A percentile compares a stretch with the other conserved stretches of the same genome.
Conservation (phyloP, 2,797 vertebrate species). For the Onychomys arenicola region DNA sequence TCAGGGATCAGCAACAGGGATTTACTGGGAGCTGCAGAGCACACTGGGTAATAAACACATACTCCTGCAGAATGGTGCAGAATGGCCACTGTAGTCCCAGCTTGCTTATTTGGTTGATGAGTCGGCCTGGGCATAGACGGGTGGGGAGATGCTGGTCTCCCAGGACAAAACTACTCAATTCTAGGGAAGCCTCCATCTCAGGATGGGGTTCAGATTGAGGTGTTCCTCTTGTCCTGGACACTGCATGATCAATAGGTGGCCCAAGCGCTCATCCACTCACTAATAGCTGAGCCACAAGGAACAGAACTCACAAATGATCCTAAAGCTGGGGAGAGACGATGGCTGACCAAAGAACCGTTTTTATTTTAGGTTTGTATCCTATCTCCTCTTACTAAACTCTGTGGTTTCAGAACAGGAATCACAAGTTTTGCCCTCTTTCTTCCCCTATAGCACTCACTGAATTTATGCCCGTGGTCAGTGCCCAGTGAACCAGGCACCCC, state of each 20-base stretch:
- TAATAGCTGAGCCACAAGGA: neutral
- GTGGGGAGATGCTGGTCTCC: neutral
- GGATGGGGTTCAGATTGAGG: neutral
- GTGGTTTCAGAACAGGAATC: slow-evolving; percentile 12
- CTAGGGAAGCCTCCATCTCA: neutral
- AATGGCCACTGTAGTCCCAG: neutral
- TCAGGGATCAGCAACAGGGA: neutral
- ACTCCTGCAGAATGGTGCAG: neutral
- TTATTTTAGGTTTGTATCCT: slow-evolving; percentile 29
- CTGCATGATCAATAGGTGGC: neutral
- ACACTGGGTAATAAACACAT: neutral
- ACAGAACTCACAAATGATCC: neutral
- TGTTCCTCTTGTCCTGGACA: neutral
- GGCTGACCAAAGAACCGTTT: neutral
- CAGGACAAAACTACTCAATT: neutral
- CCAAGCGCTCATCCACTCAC: neutral
- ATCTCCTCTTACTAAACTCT: neutral
- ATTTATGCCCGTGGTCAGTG: neutral
- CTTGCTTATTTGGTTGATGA: neutral
- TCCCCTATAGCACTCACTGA: neutral
- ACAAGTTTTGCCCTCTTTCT: neutral
- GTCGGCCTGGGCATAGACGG: neutral
- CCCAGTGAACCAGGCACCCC: neutral
- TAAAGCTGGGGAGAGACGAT: neutral
- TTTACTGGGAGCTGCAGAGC: neutral